Evolutionary conservation across 2,797 vertebrate genomes (phyloP), one percentile per base, ranked within the genome.

Genomic region (Tinamus major): DNA sequence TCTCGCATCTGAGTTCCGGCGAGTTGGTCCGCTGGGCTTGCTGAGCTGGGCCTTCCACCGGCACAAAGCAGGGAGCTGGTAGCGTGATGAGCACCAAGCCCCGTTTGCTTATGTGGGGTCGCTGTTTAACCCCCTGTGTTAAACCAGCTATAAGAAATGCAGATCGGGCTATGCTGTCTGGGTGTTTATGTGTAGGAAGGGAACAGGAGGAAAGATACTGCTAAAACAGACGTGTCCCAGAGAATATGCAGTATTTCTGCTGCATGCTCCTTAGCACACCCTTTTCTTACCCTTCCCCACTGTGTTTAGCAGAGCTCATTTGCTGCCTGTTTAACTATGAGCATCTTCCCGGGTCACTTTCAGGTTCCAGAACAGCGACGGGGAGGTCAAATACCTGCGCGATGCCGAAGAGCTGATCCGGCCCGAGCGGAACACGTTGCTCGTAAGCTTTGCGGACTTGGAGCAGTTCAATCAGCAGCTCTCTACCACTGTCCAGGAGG

Each of bases 381-480:
- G 99, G 55, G 99, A 99, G 96, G 97, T 98, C 91, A 99, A 99
- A 94, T 99, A 99, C 80, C 97, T 99, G 85, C 98, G 90, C 5
- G 98, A 99, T 89, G 99, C 99, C 6, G 99, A 99, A 72, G 99
- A 99, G 90, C 97, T 99, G 89, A 99, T 99, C 94, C 97, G 99
- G 63, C 99, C 99, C 0, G 99, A 99, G 97, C 98, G 99, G 90
- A 99, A 99, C 98, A 99, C 99, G 0, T 85, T 99, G 92, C 94
- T 98, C 14, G 99, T 99, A 48, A 99, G 98, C 98, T 99, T 99
- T 96, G 95, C 94, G 0, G 99, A 99, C 92, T 94, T 99, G 97
- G 99, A 99, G 91, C 98, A 98, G 79, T 99, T 99, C 97, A 99
- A 99, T 96, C 99, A 99, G 96, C 99, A 99, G 93, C 98, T 99